phyloP scores from a whole-genome alignment of 2,888 invertebrate species.

The Temnothorax ravouxi region DNA sequence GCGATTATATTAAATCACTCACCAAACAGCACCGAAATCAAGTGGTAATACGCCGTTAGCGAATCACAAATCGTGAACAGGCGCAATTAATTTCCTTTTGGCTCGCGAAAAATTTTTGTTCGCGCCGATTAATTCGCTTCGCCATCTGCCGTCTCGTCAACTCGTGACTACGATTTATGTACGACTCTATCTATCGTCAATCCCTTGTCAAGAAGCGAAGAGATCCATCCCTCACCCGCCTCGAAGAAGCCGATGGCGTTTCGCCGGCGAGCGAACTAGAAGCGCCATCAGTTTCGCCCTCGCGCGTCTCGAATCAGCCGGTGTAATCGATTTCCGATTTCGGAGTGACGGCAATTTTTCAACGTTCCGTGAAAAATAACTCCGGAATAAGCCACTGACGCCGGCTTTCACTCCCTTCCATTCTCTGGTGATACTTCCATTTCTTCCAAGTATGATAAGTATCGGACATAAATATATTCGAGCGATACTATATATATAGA shows the following conservation, averaged over 20 bases:
- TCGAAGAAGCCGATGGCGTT: conserved; percentile 63
- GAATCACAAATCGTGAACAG: conserved; percentile 12
- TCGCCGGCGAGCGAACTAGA: conserved; percentile 34
- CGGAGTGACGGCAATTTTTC: conserved; percentile 82
- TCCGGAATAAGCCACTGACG: conserved; percentile 78
- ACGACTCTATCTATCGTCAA: conserved; percentile 60
- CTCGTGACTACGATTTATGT: conserved; percentile 55
- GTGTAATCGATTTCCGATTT: conserved; percentile 84
- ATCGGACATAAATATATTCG: background rate
- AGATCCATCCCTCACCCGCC: conserved; percentile 68
- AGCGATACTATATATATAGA: background rate
- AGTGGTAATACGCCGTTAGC: conserved; percentile 13
- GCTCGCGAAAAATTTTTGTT: conserved; percentile 33
- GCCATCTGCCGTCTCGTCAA: conserved; percentile 13
- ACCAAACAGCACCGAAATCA: conserved; percentile 33
- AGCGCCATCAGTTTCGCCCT: conserved; percentile 70
- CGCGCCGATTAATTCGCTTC: conserved; percentile 36
- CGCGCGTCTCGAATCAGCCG: conserved; percentile 64
- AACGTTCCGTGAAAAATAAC: conserved; percentile 83
- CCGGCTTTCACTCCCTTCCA: conserved; percentile 39
- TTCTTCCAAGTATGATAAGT: conserved; percentile 46
- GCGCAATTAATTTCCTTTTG: conserved; percentile 13
- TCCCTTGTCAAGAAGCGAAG: conserved; percentile 60
- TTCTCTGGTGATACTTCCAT: conserved; percentile 19
- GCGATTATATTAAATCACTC: conserved; percentile 48